A percentile compares a stretch with the other conserved stretches of the same genome.
Conservation (phyloP, 2,888 invertebrate genomes). For the Papilio elwesi region DNA sequence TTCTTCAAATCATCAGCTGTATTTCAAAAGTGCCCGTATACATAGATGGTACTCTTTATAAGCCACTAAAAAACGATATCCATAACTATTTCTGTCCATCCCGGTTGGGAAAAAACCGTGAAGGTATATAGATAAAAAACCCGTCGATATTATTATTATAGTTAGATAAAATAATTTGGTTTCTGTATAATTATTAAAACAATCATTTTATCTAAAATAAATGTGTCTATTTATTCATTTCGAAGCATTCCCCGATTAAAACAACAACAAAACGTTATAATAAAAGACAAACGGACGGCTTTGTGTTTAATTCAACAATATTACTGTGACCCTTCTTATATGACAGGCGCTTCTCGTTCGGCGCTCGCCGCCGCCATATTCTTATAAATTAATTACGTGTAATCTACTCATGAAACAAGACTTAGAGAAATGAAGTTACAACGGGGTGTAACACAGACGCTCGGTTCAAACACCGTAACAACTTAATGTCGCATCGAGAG, state of each 20-base stretch:
- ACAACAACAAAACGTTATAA: neutral
- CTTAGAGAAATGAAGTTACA: conserved; percentile 82
- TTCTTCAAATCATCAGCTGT: no score
- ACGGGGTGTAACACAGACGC: conserved; percentile 56
- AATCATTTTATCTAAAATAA: no score
- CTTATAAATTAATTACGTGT: conserved; percentile 85
- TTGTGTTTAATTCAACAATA: conserved; percentile 48
- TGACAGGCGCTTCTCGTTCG: conserved; percentile 63
- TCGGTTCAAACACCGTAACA: conserved; percentile 69
- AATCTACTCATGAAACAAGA: conserved; percentile 82
- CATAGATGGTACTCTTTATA: no score
- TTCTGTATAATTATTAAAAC: no score
- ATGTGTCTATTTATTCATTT: no score
- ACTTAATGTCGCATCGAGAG: conserved; percentile 74
- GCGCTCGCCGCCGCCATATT: conserved; percentile 76
- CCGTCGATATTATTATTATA: no score
- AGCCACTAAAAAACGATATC: no score
- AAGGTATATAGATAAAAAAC: no score
- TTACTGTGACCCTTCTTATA: conserved; percentile 61
- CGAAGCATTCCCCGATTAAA: neutral
- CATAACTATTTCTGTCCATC: no score
- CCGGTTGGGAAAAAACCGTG: no score
- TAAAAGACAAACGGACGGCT: conserved; percentile 35
- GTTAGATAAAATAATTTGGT: no score
- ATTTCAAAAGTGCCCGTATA: no score